Conservation (phyloP, 2,113 vertebrate genomes). For the Clarias magur region DNA sequence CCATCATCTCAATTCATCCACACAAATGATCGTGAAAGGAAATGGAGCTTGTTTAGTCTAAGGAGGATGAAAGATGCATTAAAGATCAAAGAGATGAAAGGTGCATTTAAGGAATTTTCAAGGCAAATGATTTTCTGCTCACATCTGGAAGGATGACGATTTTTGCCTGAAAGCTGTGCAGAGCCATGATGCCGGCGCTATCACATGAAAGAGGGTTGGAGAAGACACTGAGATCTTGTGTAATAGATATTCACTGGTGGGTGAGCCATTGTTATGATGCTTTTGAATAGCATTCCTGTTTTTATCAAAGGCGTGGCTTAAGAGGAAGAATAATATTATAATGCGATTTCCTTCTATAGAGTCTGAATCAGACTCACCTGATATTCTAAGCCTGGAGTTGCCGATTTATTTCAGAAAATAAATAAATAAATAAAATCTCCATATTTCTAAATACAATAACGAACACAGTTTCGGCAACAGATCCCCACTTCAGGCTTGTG, state of each 20-base stretch:
- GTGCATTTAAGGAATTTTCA: constrained; percentile 74
- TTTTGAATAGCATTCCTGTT: background rate
- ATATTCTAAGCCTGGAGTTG: background rate
- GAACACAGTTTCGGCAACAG: background rate
- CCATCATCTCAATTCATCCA: constrained; percentile 62
- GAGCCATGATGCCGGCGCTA: constrained; percentile 18
- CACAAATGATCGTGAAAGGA: constrained; percentile 61
- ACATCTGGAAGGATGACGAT: constrained; percentile 47
- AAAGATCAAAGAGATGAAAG: constrained; percentile 71
- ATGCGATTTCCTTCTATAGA: background rate
- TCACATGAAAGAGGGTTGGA: background rate
- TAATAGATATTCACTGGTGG: background rate
- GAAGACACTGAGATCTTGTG: background rate
- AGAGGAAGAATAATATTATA: background rate
- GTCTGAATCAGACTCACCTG: background rate
- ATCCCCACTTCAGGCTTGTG: background rate
- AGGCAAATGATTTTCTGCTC: constrained; percentile 65
- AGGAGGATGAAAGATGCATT: constrained; percentile 56
- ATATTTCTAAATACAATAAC: background rate
- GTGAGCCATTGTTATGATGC: background rate
- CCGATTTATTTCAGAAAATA: background rate
- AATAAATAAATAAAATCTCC: background rate
- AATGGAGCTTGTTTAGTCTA: constrained; percentile 53
- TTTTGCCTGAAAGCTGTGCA: constrained; percentile 48
- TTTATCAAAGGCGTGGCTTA: background rate